These are phyloP conservation scores for Hydriomena furcata DNA, from an alignment of 2,888 invertebrate genomes.

Conservation along the genomic window DNA sequence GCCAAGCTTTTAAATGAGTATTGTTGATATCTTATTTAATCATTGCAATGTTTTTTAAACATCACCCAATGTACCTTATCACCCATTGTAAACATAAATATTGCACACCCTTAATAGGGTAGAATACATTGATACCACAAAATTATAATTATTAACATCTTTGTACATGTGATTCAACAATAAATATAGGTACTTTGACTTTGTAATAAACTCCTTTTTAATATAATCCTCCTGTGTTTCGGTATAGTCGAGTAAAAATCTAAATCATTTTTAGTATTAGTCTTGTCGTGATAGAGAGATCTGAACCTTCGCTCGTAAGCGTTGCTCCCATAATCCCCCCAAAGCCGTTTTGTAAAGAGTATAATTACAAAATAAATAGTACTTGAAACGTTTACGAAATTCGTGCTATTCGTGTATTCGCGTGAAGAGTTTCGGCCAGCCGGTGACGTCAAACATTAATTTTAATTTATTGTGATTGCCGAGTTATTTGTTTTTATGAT, in stretches of 20 bases:
- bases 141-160: too few species aligned
- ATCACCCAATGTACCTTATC: too few species aligned
- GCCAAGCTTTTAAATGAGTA: slow-evolving; percentile 17
- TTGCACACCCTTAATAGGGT: too few species aligned
- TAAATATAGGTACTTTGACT: too few species aligned
- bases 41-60: too few species aligned
- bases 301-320: not conserved
- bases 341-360: not conserved
- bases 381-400: slow-evolving; percentile 28
- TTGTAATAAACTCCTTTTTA: too few species aligned
- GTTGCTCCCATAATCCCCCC: not conserved
- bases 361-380: slow-evolving; percentile 12
- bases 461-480: slow-evolving; percentile 33
- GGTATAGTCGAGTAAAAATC: too few species aligned
- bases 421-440: slow-evolving; percentile 30
- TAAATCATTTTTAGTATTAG: not conserved
- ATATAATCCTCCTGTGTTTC: too few species aligned
- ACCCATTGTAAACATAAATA: too few species aligned
- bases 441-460: slow-evolving; percentile 37
- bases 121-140: too few species aligned
- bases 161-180: too few species aligned
- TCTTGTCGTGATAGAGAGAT: not conserved
- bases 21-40: too few species aligned
- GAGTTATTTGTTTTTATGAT: slow-evolving; percentile 32
- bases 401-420: slow-evolving; percentile 30